A percentile compares a stretch with the other conserved stretches of the same genome.
Conservation (phyloP, 92 coral and sea anemone genomes). For the Porites rus region DNA sequence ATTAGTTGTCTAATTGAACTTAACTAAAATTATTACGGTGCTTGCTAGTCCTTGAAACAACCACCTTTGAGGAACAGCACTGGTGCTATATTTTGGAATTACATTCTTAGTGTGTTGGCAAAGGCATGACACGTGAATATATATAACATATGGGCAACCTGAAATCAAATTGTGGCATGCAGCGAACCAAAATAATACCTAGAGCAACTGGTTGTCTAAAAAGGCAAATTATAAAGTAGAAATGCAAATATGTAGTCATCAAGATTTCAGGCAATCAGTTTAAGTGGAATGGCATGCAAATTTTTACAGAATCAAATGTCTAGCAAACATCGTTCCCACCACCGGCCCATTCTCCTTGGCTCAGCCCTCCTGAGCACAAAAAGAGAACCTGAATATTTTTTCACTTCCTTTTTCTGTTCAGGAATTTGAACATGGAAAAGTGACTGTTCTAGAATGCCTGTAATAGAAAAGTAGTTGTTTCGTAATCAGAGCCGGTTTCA, state of each 20-base stretch:
- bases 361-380: slow-evolving; percentile 2
- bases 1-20: slow-evolving; percentile 11
- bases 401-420: background rate
- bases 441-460: background rate
- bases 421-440: slow-evolving; percentile 26
- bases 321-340: slow-evolving; percentile 7
- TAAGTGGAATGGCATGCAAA: slow-evolving; percentile 20
- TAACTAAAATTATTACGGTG: background rate
- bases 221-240: background rate
- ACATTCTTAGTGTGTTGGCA: slow-evolving; percentile 6
- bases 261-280: slow-evolving; percentile 23
- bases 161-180: slow-evolving; percentile 3
- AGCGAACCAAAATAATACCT: slow-evolving; percentile 21
- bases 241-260: slow-evolving; percentile 7
- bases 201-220: slow-evolving; percentile 1
- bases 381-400: background rate
- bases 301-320: slow-evolving; percentile 3
- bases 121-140: slow-evolving; percentile 7
- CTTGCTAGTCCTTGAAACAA: slow-evolving; percentile 10
- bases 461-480: background rate
- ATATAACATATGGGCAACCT: background rate
- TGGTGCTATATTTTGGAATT: slow-evolving; percentile 4
- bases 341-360: slow-evolving; percentile 15
- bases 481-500: background rate
- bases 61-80: slow-evolving; percentile 11